Base-by-base conservation (phyloP, 1,140 invertebrate species). In the Papilio polytes region DNA sequence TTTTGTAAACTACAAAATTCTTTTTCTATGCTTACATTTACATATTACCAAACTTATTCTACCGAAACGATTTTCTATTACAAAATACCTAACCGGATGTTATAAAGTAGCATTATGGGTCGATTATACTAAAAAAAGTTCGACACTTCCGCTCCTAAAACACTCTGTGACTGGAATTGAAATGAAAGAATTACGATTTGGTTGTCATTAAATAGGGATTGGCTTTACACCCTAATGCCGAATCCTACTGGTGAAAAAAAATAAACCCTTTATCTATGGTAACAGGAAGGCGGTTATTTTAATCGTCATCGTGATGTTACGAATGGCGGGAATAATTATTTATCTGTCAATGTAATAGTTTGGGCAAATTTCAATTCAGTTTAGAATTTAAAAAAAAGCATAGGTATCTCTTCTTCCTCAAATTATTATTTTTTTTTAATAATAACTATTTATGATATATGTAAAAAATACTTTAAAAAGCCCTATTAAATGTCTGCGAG, bases 121-220 rank as follows among this genome's bases (percentile, higher is more conserved):
- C 82, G 84, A 85, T 85, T 83, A 83, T 81, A 70, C 78, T 41
- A 84, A 84, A 84, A n/a, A 85, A 85, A 78, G 31, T 78, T 81
- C 63, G 73, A 72, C 56, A 81, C 80, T 83, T 85, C 82, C 82
- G 82, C 82, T 83, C 79, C 80, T 80, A 82, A 80, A 83, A 83
- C 79, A 82, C 74, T 85, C 78, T 85, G 84, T 85, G 84, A 85
- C 84, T 81, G 26, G 84, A 85, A 85, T 85, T 83, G 84, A 78
- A 85, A 85, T 83, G 63, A 74, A 78, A 79, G 84, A 83, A 85
- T 85, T 85, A 85, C 56, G 78, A 78, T 59, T 78, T 51, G 63
- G 74, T 26, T 70, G 81, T 83, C 84, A 81, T 85, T 85, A 85
- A 85, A 85, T 59, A 81, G 73, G 84, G 84, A 85, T 85, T 81